Evolutionary conservation across 2,113 vertebrate genomes (phyloP).

Genomic region (Camelus bactrianus): DNA sequence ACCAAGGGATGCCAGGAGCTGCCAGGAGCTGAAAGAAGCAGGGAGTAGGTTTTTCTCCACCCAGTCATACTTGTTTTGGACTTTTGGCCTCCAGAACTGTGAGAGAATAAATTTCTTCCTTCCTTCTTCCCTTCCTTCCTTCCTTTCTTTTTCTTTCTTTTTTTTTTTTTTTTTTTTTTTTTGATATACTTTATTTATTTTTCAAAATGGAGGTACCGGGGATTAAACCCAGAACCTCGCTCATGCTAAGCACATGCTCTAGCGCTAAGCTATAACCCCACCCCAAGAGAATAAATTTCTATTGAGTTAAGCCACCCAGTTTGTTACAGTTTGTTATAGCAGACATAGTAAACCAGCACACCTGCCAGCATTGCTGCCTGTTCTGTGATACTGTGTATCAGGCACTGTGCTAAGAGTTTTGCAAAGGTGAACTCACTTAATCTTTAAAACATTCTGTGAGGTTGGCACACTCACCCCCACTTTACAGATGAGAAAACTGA

Average conservation of each 20-base stretch:
- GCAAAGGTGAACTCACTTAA: background rate
- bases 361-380: background rate
- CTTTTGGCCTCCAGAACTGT: background rate
- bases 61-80: background rate
- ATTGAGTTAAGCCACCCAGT: background rate
- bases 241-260: too few relatives aligned
- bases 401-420: background rate
- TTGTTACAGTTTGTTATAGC: background rate
- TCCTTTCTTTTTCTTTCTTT: too few relatives aligned
- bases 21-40: background rate
- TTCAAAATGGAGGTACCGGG: too few relatives aligned
- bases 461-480: background rate
- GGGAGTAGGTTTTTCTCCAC: background rate
- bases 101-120: background rate
- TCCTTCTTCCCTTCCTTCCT: too few relatives aligned
- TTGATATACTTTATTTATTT: too few relatives aligned
- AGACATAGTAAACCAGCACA: background rate
- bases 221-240: too few relatives aligned
- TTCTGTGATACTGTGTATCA: background rate
- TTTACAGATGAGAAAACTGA: slow-evolving; percentile 28
- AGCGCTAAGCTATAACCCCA: too few relatives aligned
- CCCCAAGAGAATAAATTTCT: background rate
- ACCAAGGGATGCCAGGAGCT: background rate
- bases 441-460: background rate
- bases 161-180: too few relatives aligned